Evolutionary conservation across 2,888 invertebrate species (phyloP).

Genomic region (Cyclophora albipunctata): DNA sequence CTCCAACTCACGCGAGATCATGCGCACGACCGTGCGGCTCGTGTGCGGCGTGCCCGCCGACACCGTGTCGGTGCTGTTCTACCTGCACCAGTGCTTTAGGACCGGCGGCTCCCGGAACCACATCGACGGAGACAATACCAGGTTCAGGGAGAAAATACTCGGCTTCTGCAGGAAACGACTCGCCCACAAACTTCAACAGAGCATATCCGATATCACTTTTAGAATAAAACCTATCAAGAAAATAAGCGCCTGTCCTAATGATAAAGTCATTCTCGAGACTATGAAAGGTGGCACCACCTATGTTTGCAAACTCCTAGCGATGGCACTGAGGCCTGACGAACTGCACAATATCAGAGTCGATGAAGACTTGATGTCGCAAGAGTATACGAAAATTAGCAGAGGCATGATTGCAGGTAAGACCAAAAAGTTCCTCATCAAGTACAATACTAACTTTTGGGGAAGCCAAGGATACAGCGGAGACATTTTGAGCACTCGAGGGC

Average conservation of each 20-base stretch:
- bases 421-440: conserved; percentile 53
- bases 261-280: conserved; percentile 55
- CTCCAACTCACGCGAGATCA: conserved; percentile 51
- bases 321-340: conserved; percentile 62
- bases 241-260: conserved; percentile 47
- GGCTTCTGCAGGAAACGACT: conserved; percentile 52
- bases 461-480: conserved; percentile 58
- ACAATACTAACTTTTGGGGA: conserved; percentile 55
- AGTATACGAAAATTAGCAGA: conserved; percentile 26
- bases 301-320: conserved; percentile 54
- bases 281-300: conserved; percentile 54
- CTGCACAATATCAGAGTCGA: conserved; percentile 48
- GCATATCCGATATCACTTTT: conserved; percentile 50
- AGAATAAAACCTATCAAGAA: conserved; percentile 42
- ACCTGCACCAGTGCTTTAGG: conserved; percentile 60
- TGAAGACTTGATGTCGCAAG: conserved; percentile 37
- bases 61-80: conserved; percentile 59
- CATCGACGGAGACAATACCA: conserved; percentile 52
- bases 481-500: conserved; percentile 59
- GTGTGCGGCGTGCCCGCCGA: conserved; percentile 53
- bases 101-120: conserved; percentile 47
- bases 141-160: conserved; percentile 53
- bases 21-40: conserved; percentile 52
- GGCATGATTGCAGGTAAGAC: conserved; percentile 41
- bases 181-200: conserved; percentile 42